phyloP scores from a whole-genome alignment of 2,797 vertebrate genomes.

The Netta rufina region DNA sequence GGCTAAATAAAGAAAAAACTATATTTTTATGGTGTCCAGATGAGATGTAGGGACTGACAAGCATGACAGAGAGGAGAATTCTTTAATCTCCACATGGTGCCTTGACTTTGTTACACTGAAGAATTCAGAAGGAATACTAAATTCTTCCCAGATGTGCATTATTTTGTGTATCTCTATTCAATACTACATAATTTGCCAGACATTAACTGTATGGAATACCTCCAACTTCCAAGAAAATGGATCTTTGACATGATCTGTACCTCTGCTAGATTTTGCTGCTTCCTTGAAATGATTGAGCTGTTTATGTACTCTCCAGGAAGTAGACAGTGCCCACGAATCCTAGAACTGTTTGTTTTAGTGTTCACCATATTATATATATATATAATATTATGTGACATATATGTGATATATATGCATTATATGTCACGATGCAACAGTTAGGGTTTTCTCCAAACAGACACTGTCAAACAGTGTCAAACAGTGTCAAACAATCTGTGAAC shows the following conservation, averaged over 20 bases:
- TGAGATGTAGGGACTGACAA: neutral
- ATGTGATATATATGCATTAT: neutral
- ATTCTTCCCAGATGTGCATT: neutral
- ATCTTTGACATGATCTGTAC: neutral
- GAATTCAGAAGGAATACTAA: neutral
- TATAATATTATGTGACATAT: no score
- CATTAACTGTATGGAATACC: accelerated
- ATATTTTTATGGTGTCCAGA: neutral
- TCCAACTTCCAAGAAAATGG: neutral
- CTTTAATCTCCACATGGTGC: neutral
- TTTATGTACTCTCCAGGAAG: neutral
- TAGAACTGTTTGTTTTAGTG: neutral
- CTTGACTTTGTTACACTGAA: neutral
- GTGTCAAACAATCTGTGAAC: accelerated
- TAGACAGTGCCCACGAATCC: neutral
- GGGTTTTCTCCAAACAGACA: neutral
- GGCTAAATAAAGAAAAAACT: neutral
- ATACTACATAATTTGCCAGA: neutral
- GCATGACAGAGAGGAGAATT: neutral
- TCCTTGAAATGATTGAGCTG: neutral
- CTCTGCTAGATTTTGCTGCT: neutral
- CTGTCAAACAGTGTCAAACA: neutral
- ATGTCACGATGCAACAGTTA: accelerated
- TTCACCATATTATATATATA: neutral
- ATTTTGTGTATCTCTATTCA: neutral